phyloP scores from a whole-genome alignment of 1,140 invertebrate genomes.

The Oreohelix idahoensis region DNA sequence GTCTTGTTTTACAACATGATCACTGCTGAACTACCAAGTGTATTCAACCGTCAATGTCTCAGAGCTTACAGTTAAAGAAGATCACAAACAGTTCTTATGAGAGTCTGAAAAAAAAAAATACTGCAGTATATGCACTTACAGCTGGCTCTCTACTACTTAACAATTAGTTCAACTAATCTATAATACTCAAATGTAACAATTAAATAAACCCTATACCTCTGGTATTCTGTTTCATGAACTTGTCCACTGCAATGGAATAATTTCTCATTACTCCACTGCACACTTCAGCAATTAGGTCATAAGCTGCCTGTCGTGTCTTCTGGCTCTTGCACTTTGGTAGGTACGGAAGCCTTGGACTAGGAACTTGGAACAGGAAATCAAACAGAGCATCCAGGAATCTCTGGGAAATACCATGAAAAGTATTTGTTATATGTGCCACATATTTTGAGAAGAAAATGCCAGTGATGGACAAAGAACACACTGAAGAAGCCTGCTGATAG shows the following conservation, averaged over 20 bases:
- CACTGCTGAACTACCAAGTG: too few relatives aligned
- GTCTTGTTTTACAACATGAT: too few relatives aligned
- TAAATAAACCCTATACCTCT: constrained; percentile 76
- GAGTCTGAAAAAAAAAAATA: too few relatives aligned
- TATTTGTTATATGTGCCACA: background rate
- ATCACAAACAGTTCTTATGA: too few relatives aligned
- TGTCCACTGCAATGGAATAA: constrained; percentile 86
- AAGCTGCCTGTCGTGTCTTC: constrained; percentile 88
- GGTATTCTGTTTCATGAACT: constrained; percentile 87
- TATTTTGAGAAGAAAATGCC: too few relatives aligned
- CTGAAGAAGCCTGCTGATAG: too few relatives aligned
- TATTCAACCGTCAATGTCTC: too few relatives aligned
- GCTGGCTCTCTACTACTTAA: too few relatives aligned
- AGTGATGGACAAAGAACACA: too few relatives aligned
- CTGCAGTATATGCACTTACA: too few relatives aligned
- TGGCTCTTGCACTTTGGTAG: constrained; percentile 94
- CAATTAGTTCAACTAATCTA: background rate
- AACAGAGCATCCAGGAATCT: constrained; percentile 80
- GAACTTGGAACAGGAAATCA: constrained; percentile 90
- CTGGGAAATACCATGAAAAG: constrained; percentile 47
- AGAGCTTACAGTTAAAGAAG: too few relatives aligned
- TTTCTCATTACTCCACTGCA: constrained; percentile 88
- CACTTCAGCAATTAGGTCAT: constrained; percentile 90
- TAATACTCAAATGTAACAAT: background rate
- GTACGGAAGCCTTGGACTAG: constrained; percentile 86